A percentile compares a stretch with the other conserved stretches of the same genome.
These are phyloP conservation scores for Fregetta grallaria DNA, from an alignment of 2,113 vertebrate species.

Conservation along the genomic window DNA sequence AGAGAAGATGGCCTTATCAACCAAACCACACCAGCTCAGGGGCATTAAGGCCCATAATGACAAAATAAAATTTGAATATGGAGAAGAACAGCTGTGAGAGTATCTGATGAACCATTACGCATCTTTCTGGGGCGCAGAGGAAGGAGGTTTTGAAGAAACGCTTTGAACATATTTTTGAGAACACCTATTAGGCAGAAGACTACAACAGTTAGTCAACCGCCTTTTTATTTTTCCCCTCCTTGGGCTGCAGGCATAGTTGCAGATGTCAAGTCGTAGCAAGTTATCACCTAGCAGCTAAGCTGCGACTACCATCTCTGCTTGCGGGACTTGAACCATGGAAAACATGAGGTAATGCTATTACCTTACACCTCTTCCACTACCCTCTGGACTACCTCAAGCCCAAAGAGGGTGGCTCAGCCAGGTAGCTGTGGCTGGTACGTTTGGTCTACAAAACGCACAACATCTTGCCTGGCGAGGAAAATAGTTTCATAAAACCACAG, in stretches of 20 bases:
- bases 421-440: not conserved
- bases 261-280: not conserved
- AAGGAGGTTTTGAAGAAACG: not conserved
- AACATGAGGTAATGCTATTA: not conserved
- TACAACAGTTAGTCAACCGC: not conserved
- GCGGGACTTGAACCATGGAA: not conserved
- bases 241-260: not conserved
- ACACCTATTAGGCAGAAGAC: not conserved
- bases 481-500: not conserved
- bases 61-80: not conserved
- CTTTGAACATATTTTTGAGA: not conserved
- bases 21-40: not conserved
- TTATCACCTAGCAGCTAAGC: not conserved
- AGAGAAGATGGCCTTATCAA: not conserved
- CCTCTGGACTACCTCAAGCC: not conserved
- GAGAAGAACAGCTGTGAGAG: fast-evolving
- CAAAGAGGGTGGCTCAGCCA: not conserved
- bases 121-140: not conserved
- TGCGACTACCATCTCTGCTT: not conserved
- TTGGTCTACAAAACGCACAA: not conserved
- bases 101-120: not conserved
- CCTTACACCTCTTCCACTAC: not conserved
- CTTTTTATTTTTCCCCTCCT: not conserved
- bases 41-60: not conserved
- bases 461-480: not conserved